Evolutionary conservation across 1,140 invertebrate species (phyloP), one percentile per base, ranked within the genome.

Genomic region (Drosophila virilis): DNA sequence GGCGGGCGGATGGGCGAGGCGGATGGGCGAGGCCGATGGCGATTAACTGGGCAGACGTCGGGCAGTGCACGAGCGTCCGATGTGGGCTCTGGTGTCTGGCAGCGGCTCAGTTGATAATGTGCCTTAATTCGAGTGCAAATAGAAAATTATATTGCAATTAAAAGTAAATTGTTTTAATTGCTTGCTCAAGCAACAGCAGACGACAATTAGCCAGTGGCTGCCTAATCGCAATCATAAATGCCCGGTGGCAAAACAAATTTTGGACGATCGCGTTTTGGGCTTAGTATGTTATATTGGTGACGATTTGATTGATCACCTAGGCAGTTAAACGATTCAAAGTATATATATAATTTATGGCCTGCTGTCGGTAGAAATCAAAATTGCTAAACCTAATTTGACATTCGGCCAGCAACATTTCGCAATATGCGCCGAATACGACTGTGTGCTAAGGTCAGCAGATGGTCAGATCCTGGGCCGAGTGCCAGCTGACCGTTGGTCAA

Each of bases 61-160:
- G 40, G 17, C 55, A 50, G 57, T 61, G 57, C 60, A 72, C 61
- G 64, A 64, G 64, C 45, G 57, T 46, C 40, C 77, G 69, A 46
- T 64, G 77, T 67, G 78, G 51, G 77, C 60, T 73, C 42, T 60
- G 74, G 40, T 58, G 80, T 78, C 80, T 77, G 81, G 81, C 60
- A 58, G 48, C 67, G 71, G 61, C 76, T 82, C 66, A 80, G 82
- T 89, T 89, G 80, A 89, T 89, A 88, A 88, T 89, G 74, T 89
- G 78, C 54, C 77, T 89, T 88, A 88, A 88, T 84, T 88, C 85
- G 77, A 78, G 84, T 88, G 84, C 80, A 88, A 88, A 88, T 89
- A 88, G 85, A 88, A 88, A 88, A 89, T 88, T 88, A 88, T 89
- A 89, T 88, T 80, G 83, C 84, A 88, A 88, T 88, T 88, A 88